A percentile compares a stretch with the other conserved stretches of the same genome.
phyloP scores from a whole-genome alignment of 2,797 vertebrate genomes.

The Peromyscus eremicus region DNA sequence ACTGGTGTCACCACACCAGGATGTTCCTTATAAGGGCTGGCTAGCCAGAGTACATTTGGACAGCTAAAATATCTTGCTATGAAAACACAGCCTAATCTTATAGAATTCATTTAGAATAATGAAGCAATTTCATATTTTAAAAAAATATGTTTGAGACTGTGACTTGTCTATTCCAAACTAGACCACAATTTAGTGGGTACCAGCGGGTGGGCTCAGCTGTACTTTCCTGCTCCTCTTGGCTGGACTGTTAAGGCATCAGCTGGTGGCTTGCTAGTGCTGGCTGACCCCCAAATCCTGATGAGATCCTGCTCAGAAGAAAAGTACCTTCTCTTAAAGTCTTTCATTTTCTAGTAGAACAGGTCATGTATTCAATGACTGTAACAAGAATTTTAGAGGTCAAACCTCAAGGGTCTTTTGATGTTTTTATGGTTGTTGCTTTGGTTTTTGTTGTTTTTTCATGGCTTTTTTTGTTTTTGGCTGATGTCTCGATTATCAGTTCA shows the following conservation, averaged over 20 bases:
- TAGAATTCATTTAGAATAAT: conserved; percentile 44
- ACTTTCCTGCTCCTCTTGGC: neutral
- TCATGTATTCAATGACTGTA: neutral
- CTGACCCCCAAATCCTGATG: neutral
- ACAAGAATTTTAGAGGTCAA: neutral
- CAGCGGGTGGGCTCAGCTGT: neutral
- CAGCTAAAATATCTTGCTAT: neutral
- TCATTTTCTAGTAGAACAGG: neutral
- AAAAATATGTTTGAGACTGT: neutral
- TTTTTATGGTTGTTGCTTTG: neutral
- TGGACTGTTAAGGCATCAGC: neutral
- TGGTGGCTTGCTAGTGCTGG: neutral
- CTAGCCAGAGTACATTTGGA: conserved; percentile 18
- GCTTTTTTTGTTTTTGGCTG: neutral
- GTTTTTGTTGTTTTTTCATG: neutral
- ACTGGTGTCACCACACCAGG: neutral
- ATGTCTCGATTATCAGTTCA: neutral
- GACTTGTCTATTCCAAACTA: neutral
- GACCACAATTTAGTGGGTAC: neutral
- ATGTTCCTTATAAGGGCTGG: conserved; percentile 19
- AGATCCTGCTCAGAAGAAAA: neutral
- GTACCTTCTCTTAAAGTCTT: no score
- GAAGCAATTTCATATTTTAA: neutral
- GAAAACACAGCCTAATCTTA: neutral
- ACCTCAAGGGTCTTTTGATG: neutral